Evolutionary conservation across 2,888 invertebrate genomes (phyloP).

Genomic region (Synergus laeviventris): DNA sequence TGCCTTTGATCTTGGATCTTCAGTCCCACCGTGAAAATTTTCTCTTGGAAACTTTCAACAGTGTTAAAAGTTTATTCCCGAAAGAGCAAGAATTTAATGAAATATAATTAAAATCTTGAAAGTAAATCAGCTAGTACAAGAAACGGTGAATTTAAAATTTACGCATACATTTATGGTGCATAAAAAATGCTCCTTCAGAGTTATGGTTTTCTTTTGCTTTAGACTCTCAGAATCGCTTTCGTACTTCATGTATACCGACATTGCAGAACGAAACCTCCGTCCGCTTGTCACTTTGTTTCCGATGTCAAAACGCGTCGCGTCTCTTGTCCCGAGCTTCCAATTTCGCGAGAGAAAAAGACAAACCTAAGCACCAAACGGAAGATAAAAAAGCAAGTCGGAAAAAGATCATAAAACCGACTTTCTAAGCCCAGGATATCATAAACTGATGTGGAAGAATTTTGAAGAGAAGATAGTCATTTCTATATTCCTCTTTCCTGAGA

Average conservation of each 20-base stretch:
- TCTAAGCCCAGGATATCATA: constrained; percentile 3
- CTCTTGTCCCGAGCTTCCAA: not conserved
- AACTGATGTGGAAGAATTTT: constrained; percentile 4
- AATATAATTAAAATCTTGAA: not conserved
- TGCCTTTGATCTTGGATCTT: constrained; percentile 27
- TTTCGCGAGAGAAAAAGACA: not conserved
- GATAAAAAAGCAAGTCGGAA: not conserved
- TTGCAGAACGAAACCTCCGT: not conserved
- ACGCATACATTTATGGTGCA: not conserved
- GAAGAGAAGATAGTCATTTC: not conserved
- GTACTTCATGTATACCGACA: constrained; percentile 1
- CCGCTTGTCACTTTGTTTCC: constrained; percentile 2
- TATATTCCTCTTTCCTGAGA: not conserved
- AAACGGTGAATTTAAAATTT: not conserved
- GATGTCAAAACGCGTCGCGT: not conserved
- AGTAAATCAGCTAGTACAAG: too few species aligned
- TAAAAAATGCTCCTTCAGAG: not conserved
- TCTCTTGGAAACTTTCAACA: too few species aligned
- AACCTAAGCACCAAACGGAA: not conserved
- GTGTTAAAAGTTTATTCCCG: too few species aligned
- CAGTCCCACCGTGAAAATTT: not conserved
- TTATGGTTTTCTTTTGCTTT: not conserved
- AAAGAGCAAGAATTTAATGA: not conserved
- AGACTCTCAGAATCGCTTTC: not conserved
- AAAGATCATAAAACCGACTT: constrained; percentile 2